phyloP scores from a whole-genome alignment of 1,140 invertebrate species.

The Gonioctena quinquepunctata region DNA sequence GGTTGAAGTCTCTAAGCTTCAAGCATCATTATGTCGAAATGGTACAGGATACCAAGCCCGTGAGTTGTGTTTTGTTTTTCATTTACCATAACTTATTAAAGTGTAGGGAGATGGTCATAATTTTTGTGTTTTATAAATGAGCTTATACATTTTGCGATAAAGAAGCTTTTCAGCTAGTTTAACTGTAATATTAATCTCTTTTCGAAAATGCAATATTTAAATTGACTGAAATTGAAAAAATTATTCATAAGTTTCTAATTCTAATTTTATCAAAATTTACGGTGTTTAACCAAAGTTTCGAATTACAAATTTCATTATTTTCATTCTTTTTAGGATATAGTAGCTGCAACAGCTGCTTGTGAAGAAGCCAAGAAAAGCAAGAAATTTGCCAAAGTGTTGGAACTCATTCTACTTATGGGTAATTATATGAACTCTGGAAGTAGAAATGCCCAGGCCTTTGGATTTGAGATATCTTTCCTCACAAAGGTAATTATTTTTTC shows the following conservation, averaged over 20 bases:
- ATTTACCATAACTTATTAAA: too few species aligned
- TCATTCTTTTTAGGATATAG: constrained; percentile 73
- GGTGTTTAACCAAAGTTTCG: too few species aligned
- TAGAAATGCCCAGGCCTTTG: constrained; percentile 89
- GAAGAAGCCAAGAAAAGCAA: constrained; percentile 90
- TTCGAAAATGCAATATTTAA: too few species aligned
- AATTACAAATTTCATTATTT: neutral
- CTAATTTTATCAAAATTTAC: too few species aligned
- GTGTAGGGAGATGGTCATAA: too few species aligned
- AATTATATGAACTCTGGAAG: constrained; percentile 97
- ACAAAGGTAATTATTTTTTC: constrained; percentile 87
- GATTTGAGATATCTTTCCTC: constrained; percentile 95
- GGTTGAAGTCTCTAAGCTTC: constrained; percentile 89
- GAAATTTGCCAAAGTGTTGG: constrained; percentile 88
- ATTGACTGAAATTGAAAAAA: too few species aligned
- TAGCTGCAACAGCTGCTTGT: constrained; percentile 91
- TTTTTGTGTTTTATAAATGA: too few species aligned
- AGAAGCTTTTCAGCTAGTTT: too few species aligned
- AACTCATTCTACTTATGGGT: constrained; percentile 87
- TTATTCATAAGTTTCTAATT: too few species aligned
- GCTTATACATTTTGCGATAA: too few species aligned
- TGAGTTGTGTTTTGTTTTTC: constrained; percentile 60
- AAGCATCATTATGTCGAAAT: constrained; percentile 82
- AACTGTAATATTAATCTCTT: neutral
- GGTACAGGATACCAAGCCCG: constrained; percentile 89